Evolutionary conservation across 2,113 vertebrate genomes (phyloP).

Genomic region (Psilopogon haemacephalus): DNA sequence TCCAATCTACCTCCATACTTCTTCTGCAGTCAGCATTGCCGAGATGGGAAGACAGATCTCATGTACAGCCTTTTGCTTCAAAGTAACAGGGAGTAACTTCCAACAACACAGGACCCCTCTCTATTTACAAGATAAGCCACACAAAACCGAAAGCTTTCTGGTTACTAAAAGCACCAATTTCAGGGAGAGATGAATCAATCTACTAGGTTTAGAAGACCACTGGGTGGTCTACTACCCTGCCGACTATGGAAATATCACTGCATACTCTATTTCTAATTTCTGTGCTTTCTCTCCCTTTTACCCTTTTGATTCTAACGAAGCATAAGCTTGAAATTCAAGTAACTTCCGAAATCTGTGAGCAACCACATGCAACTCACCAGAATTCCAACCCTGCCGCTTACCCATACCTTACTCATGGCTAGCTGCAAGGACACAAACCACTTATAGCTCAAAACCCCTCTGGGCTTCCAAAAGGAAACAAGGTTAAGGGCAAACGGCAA

Average conservation of each 20-base stretch:
- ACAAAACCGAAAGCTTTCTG: background rate
- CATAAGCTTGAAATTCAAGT: background rate
- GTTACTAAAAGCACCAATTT: background rate
- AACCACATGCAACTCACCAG: background rate
- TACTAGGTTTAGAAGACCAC: background rate
- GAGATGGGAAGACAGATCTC: background rate
- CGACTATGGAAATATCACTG: rapidly evolving
- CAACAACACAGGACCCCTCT: background rate
- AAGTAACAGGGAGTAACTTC: background rate
- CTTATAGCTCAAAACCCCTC: background rate
- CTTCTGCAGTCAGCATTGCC: background rate
- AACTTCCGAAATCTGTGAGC: background rate
- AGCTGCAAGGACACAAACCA: background rate
- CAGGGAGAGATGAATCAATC: rapidly evolving
- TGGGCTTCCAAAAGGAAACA: background rate
- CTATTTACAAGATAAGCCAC: background rate
- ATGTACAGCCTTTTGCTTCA: rapidly evolving
- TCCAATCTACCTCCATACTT: background rate
- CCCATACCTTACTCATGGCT: background rate
- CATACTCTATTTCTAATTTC: background rate
- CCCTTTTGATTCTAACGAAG: background rate
- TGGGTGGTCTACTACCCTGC: rapidly evolving
- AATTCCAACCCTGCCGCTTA: background rate
- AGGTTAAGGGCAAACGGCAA: background rate
- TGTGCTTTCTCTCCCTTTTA: background rate